Base-by-base conservation (phyloP, 2,113 vertebrate species). In the Ceyx cyanopectus region DNA sequence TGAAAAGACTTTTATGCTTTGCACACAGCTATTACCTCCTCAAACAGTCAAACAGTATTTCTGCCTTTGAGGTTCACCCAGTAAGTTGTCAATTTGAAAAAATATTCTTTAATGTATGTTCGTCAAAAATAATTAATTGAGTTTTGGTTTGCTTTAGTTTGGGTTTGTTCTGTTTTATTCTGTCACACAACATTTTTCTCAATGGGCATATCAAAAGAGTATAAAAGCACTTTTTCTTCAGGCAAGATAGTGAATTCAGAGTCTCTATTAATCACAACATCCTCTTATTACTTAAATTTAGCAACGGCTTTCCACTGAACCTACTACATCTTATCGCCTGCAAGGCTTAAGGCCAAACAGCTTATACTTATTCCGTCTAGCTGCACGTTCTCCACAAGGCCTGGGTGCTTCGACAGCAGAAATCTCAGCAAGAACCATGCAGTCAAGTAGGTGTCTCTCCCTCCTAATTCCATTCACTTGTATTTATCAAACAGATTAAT, bases 361-460 rank as follows among this genome's bases (percentile, higher is more conserved):
- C 70, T 98, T 99, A 24, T 99, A 99, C 93, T 98, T 98, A 89
- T 99, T 99, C 92, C 99, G 99, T 65, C 98, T 99, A 84, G 99
- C 99, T 77, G 99, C 99, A 4, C 99, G 98, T 32, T 99, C 99
- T 96, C 99, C 98, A 34, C 99, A 99, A 69, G 99, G 99, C 88
- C 97, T 99, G 20, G 99, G 99, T 82, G 99, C 99, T 83, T 99
- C 99, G 8, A 99, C 99, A 85, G 98, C 98, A 18, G 99, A 99
- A 97, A 99, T 99, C 94, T 99, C 99, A 56, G 99, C 99, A 0
- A 99, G 99, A 97, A 99, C 99, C 74, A 99, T 99, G 96, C 99
- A 99, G 98, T 99, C 99, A 99, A 99, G 99, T 99, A 99, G 98
- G 99, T 99, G 97, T 96, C 97, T 97, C 97, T 99, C 98, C 97